Base-by-base conservation (phyloP, 2,113 vertebrate species). In the Oreotrochilus melanogaster region DNA sequence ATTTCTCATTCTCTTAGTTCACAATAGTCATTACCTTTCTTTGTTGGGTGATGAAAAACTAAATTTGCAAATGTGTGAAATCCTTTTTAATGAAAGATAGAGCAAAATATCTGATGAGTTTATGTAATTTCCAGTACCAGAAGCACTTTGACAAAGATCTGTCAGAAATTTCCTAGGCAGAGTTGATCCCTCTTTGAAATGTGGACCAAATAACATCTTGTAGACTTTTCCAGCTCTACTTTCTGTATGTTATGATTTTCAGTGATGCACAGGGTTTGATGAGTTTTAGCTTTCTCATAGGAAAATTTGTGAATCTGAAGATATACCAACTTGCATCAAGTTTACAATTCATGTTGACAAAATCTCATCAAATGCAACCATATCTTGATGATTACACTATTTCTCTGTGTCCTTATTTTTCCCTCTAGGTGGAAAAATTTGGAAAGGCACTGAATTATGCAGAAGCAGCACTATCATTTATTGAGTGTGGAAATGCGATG, bases 401-500 rank as follows among this genome's bases (percentile, higher is more conserved):
- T 94, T 96, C 51, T 93, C 64, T 91, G 19, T 89, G 58, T 94
- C 58, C 66, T 93, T 78, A 64, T 95, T 97, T 95, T 70, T 96
- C 72, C 90, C 70, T 86, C 62, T 94, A 99, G 99, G 99, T 99
- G 97, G 99, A 99, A 89, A 99, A 99, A 96, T 98, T 99, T 94
- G 99, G 99, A 53, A 99, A 99, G 95, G 99, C 99, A 60, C 97
- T 99, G 94, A 99, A 99, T 97, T 99, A 99, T 47, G 98, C 99
- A 11, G 99, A 99, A 92, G 99, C 99, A 48, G 99, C 99, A 75
- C 97, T 99, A 53, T 99, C 99, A 0, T 99, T 99, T 89, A 99
- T 99, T 97, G 99, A 99, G 96, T 99, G 99, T 97, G 99, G 99
- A 83, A 99, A 99, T 95, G 99, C 99, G 11, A 99, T 99, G 99